phyloP scores from a whole-genome alignment of 2,113 vertebrate genomes.

The Reinhardtius hippoglossoides region DNA sequence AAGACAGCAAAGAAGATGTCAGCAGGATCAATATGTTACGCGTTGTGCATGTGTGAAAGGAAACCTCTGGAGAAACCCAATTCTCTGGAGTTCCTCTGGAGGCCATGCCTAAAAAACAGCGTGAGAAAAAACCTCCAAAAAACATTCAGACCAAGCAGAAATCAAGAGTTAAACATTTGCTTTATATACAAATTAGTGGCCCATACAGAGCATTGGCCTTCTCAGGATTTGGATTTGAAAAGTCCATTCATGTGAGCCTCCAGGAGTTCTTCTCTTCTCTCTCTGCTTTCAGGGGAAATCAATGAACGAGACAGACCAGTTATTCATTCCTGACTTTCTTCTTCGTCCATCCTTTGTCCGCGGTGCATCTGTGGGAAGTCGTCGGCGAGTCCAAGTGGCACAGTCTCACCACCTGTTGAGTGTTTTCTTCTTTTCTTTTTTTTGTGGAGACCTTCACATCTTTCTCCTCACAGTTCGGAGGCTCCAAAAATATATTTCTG shows the following conservation, averaged over 20 bases:
- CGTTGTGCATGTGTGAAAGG: too few relatives aligned
- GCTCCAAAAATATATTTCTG: not conserved
- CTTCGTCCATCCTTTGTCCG: constrained; percentile 53
- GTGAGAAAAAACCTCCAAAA: too few relatives aligned
- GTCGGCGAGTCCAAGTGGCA: constrained; percentile 32
- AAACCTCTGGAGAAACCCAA: too few relatives aligned
- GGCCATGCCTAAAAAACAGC: too few relatives aligned
- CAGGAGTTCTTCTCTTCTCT: constrained; percentile 37
- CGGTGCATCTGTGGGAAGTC: constrained; percentile 47
- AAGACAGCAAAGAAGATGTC: too few relatives aligned
- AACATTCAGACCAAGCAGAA: too few relatives aligned
- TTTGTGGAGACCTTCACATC: constrained; percentile 7
- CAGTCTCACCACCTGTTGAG: constrained; percentile 67
- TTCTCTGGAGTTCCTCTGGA: too few relatives aligned
- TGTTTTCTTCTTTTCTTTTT: not conserved
- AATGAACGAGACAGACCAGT: constrained; percentile 60
- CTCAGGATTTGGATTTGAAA: constrained; percentile 45
- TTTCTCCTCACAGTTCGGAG: not conserved
- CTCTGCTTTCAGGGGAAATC: constrained; percentile 63
- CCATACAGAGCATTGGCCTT: constrained; percentile 30
- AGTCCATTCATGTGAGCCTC: constrained; percentile 49
- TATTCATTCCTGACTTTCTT: constrained; percentile 64
- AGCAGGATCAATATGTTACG: too few relatives aligned
- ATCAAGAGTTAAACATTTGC: not conserved
- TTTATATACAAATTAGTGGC: constrained; percentile 12